Percentiles rank a stretch among this genome's conserved stretches.
phyloP scores from a whole-genome alignment of 1,140 invertebrate genomes.

The Leptinotarsa undecemlineata region DNA sequence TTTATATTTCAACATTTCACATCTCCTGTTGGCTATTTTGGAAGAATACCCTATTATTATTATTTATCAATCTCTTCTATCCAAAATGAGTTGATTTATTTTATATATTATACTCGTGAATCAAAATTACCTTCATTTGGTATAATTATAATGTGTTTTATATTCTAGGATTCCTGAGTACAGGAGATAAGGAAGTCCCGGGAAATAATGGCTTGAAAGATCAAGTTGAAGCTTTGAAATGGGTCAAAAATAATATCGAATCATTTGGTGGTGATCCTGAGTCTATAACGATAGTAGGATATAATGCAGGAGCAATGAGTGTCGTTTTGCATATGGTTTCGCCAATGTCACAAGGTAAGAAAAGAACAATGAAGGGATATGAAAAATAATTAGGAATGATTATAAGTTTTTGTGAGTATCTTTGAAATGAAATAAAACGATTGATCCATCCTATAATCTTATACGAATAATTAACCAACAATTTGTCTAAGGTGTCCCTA shows the following conservation, averaged over 20 bases:
- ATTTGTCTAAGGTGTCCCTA: too few relatives aligned
- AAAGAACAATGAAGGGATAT: not conserved
- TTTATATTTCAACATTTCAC: too few relatives aligned
- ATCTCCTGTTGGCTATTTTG: too few relatives aligned
- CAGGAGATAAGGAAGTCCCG: conserved; percentile 64
- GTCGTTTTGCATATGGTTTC: conserved; percentile 71
- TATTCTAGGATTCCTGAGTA: conserved; percentile 66
- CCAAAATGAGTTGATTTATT: not conserved
- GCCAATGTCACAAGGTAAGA: conserved; percentile 64
- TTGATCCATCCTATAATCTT: too few relatives aligned
- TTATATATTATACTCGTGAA: not conserved
- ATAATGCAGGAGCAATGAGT: conserved; percentile 70
- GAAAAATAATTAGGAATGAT: too few relatives aligned
- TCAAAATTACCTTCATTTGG: not conserved
- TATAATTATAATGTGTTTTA: not conserved
- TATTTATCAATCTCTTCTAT: too few relatives aligned
- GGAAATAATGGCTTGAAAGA: conserved; percentile 79
- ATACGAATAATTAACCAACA: too few relatives aligned
- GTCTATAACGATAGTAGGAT: conserved; percentile 70
- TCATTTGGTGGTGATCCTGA: conserved; percentile 76
- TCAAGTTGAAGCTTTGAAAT: conserved; percentile 71
- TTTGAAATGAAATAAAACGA: too few relatives aligned
- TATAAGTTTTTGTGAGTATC: too few relatives aligned
- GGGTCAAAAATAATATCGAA: conserved; percentile 73
- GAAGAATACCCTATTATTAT: too few relatives aligned